A percentile compares a stretch with the other conserved stretches of the same genome.
Conservation (phyloP, 2,888 invertebrate species). For the Germaria angustata region DNA sequence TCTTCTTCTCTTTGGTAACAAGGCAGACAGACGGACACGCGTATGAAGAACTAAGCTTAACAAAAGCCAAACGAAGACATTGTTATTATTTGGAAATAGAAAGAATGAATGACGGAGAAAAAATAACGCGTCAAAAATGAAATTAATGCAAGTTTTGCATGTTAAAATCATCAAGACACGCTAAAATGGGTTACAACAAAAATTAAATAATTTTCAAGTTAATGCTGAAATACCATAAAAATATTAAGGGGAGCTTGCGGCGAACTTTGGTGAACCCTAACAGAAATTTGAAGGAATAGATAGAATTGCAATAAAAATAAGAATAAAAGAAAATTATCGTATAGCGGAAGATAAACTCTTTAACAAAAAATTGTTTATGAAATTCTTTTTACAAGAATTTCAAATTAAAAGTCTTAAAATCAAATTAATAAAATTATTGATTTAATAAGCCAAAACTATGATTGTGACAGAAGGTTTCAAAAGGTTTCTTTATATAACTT, state of each 20-base stretch:
- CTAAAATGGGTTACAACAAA: constrained; percentile 37
- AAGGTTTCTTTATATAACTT: no score
- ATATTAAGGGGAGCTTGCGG: background rate
- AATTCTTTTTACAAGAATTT: no score
- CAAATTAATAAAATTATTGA: no score
- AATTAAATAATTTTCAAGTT: constrained; percentile 10
- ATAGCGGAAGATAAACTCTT: no score
- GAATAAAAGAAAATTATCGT: no score
- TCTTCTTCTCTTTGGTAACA: constrained; percentile 6
- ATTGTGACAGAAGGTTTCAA: no score
- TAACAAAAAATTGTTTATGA: no score
- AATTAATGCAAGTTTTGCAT: constrained; percentile 69
- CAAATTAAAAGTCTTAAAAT: no score
- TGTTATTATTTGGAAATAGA: constrained; percentile 21
- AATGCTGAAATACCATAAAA: background rate
- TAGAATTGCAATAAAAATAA: background rate
- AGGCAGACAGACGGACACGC: background rate
- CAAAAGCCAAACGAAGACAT: constrained; percentile 14
- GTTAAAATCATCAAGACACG: constrained; percentile 50
- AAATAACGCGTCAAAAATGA: constrained; percentile 59
- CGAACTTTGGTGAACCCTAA: background rate
- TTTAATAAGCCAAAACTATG: no score
- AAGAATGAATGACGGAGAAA: background rate
- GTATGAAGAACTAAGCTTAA: constrained; percentile 17
- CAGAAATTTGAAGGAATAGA: no score